Base-by-base conservation (phyloP, 2,888 invertebrate species). In the Torymus aiolomorphi region DNA sequence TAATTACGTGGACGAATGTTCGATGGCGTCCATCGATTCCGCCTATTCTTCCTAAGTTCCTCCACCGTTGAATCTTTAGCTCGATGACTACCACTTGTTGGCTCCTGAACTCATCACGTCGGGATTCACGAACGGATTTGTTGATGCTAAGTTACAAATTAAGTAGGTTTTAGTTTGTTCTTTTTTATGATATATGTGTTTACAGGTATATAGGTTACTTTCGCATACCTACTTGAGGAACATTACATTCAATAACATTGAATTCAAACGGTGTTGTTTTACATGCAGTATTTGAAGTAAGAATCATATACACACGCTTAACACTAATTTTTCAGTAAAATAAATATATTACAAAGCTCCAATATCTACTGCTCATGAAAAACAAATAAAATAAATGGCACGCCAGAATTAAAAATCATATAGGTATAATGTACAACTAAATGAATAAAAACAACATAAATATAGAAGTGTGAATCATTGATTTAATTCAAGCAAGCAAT, bases 101-200 rank as follows among this genome's bases (percentile, higher is more conserved):
- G 86, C 84, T 82, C 85, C 87, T 57, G 87, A 81, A 57, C 31
- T 56, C 51, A 24, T 76, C 63, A 85, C 83, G 74, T 88, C 87
- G 76, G 88, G 85, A 82, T 86, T 88, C 81, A 88, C 83, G 85
- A 90, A 90, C 76, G 90, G 90, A 84, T 90, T 90, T 85, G 90
- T 90, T 77, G 89, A 84, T 24, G 84, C 84, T 82, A 78, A 24
- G 52, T 73, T 73, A 63, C 12, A 76, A 76, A 75, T 66, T 65
- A 49, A 67, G 18, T 51, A 63, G 78, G 54, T n/a, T 72, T 73
- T 69, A 66, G 52, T 51, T 61, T 65, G n/a, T 12, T 18, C 16
- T 2, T 42, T 8, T 42, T 8, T 42, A 42, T 5, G 8, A 42
- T 42, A 42, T 31, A 31, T 42, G 8, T 42, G 8, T 42, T 42